Conservation (phyloP, 2,888 invertebrate genomes). For the Eupithecia pulchellata region DNA sequence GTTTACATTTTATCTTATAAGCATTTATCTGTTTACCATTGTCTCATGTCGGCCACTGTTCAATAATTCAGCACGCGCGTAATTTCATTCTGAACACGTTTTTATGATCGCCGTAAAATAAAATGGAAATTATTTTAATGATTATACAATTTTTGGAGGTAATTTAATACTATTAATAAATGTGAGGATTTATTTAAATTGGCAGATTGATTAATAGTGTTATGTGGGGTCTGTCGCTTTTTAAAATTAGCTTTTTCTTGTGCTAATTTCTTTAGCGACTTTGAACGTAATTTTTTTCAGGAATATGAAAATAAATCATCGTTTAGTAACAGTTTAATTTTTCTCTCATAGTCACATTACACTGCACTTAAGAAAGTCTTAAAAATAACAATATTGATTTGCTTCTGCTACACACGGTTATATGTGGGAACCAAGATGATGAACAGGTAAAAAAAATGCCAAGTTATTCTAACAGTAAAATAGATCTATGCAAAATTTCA, state of each 20-base stretch:
- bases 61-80: constrained; percentile 35
- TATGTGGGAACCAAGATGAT: no score
- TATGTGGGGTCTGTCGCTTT: neutral
- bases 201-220: neutral
- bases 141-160: constrained; percentile 15
- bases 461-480: no score
- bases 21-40: neutral
- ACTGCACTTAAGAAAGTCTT: no score
- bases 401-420: no score
- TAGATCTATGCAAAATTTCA: no score
- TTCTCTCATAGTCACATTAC: no score
- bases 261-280: no score
- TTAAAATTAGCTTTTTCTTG: neutral
- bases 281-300: no score
- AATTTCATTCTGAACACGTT: constrained; percentile 35
- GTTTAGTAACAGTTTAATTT: no score
- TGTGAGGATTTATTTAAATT: neutral
- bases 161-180: neutral
- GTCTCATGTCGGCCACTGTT: constrained; percentile 25
- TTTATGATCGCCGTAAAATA: constrained; percentile 30
- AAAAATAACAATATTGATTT: no score
- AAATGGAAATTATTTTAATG: constrained; percentile 23
- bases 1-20: neutral
- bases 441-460: no score
- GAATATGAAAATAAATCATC: no score